Base-by-base conservation (phyloP, 2,888 invertebrate genomes). In the Scaptomyza cyrtandrae region DNA sequence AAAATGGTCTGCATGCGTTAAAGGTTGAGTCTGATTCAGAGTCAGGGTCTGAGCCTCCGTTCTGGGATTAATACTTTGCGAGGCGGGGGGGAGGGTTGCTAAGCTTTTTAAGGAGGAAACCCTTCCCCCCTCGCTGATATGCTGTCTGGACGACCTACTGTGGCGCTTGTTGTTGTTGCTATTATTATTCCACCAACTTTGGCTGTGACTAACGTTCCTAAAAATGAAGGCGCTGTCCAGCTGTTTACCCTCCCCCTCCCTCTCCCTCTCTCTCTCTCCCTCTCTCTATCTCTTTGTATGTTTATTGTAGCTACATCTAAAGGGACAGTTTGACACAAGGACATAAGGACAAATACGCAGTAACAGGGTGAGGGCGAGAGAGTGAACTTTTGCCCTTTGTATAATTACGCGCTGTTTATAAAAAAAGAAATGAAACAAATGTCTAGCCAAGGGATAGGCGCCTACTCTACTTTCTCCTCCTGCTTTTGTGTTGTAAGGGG, bases 1-100 rank as follows among this genome's bases (percentile, higher is more conserved):
- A 49, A 80, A 81, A 72, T 69, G 55, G 33, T 39, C 58, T 35
- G 79, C 55, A 60, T 74, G 78, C 67, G 68, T 74, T 56, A 78
- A 73, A 65, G 53, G 46, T 57, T 29, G 41, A 57, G 55, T 56
- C 55, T 39, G 35, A 29, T 41, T 41, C 45, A 16, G 24, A 13
- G 56, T 19, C 41, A 52, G 54, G 9, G 45, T 14, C 16, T n/a
- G 0, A n/a, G 6, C 37, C n/a, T 7, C n/a, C 13, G 35, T n/a
- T 37, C 7, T 33, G 33, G 52, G 44, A 19, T 33, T 52, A 14
- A 9, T 13, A 11, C 5, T 33, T 33, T 33, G 33, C 19, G 19
- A 2, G 19, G 19, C 19, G 19, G 19, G 24, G 6, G 2, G 24
- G 6, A 6, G 13, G 6, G 24, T 45, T 45, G 24, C 33, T 37